Percentiles rank a stretch among this genome's conserved stretches.
Conservation (phyloP, 2,888 invertebrate genomes). For the Colletes collaris region DNA sequence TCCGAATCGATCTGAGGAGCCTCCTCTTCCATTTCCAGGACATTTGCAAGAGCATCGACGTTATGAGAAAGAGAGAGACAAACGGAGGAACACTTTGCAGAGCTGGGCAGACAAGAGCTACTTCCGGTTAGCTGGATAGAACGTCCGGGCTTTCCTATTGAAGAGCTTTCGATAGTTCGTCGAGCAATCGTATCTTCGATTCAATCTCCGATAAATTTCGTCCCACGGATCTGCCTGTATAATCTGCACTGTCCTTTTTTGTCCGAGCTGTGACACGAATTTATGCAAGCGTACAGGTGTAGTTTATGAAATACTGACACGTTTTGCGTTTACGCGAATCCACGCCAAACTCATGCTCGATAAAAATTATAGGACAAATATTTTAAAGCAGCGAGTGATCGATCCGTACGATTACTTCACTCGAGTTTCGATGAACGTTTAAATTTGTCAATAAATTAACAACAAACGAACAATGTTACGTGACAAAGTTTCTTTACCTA, state of each 20-base stretch:
- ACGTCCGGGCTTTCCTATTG: slow-evolving; percentile 49
- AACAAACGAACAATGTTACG: no score
- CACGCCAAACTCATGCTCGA: no score
- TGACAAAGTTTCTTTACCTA: neutral
- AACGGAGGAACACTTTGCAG: slow-evolving; percentile 54
- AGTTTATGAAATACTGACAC: no score
- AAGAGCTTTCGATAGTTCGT: slow-evolving; percentile 52
- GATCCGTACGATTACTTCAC: no score
- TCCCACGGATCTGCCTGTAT: slow-evolving; percentile 33
- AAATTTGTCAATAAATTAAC: no score
- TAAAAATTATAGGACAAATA: no score
- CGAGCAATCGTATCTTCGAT: slow-evolving; percentile 50
- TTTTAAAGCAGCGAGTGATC: no score
- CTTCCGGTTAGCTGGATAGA: slow-evolving; percentile 62
- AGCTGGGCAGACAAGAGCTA: slow-evolving; percentile 55
- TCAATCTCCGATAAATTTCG: slow-evolving; percentile 60
- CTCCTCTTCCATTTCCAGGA: slow-evolving; percentile 70
- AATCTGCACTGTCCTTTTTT: slow-evolving; percentile 11
- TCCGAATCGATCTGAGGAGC: slow-evolving; percentile 69
- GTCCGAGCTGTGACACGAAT: no score
- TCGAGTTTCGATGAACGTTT: no score
- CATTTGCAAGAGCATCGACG: slow-evolving; percentile 66
- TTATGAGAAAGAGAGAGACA: slow-evolving; percentile 43
- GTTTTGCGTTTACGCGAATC: no score
- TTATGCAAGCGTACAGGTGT: no score